Evolutionary conservation across 1,140 invertebrate species (phyloP).

Genomic region (Melitaea cinxia): DNA sequence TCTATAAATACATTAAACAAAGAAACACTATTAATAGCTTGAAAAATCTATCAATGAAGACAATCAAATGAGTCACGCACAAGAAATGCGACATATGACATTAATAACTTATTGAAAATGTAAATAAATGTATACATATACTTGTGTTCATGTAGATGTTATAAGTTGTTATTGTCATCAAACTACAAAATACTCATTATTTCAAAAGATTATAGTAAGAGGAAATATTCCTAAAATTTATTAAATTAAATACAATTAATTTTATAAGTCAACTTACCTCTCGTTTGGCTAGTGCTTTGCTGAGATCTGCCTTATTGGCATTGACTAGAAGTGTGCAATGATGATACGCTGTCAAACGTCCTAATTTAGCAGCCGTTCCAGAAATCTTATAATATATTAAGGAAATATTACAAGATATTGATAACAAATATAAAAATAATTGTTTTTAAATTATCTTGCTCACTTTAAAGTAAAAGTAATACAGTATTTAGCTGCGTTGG

Average conservation of each 20-base stretch:
- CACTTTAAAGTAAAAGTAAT: too few relatives aligned
- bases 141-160: not conserved
- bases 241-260: not conserved
- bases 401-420: slow-evolving; percentile 33
- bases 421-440: not conserved
- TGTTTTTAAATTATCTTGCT: too few relatives aligned
- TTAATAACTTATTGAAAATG: slow-evolving; percentile 18
- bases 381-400: slow-evolving; percentile 85
- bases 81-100: slow-evolving; percentile 8
- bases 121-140: too few relatives aligned
- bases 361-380: slow-evolving; percentile 95
- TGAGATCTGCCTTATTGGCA: slow-evolving; percentile 89
- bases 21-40: not conserved
- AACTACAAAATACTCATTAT: not conserved
- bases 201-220: not conserved
- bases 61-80: slow-evolving; percentile 18
- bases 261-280: slow-evolving; percentile 81
- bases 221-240: not conserved
- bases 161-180: not conserved
- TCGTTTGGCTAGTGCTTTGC: slow-evolving; percentile 84
- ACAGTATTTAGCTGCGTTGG: too few relatives aligned
- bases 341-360: slow-evolving; percentile 93
- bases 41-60: slow-evolving; percentile 1
- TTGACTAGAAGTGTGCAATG: slow-evolving; percentile 96
- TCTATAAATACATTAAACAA: not conserved